Percentiles rank a stretch among this genome's conserved stretches.
phyloP scores from a whole-genome alignment of 1,140 invertebrate species.

The Nymphalis io region DNA sequence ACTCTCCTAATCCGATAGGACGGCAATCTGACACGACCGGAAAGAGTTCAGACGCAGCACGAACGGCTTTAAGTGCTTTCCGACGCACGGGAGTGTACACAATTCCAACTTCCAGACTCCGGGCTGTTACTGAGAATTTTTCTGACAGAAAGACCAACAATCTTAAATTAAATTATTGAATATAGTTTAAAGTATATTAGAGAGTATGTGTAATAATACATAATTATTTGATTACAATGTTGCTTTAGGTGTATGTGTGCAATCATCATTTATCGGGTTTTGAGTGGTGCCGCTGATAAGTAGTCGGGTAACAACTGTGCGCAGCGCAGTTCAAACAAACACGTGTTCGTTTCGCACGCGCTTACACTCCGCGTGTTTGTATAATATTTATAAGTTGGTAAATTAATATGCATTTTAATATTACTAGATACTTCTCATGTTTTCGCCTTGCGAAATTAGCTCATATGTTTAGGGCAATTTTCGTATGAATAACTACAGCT shows the following conservation, averaged over 20 bases:
- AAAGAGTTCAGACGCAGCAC: too few species aligned
- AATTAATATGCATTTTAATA: background rate
- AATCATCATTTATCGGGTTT: slow-evolving; percentile 9
- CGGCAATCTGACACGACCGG: too few species aligned
- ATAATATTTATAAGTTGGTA: background rate
- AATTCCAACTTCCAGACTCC: too few species aligned
- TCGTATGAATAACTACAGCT: too few species aligned
- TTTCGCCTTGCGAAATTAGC: background rate
- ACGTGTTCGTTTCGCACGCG: slow-evolving; percentile 24
- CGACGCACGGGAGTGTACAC: too few species aligned
- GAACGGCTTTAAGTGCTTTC: too few species aligned
- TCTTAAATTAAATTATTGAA: too few species aligned
- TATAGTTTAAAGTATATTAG: too few species aligned
- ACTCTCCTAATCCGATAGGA: too few species aligned
- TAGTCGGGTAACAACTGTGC: slow-evolving; percentile 15
- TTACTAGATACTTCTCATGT: background rate
- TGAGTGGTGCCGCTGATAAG: slow-evolving; percentile 19
- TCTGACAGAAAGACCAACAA: too few species aligned
- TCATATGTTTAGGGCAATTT: background rate
- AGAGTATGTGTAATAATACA: too few species aligned
- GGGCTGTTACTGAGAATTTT: too few species aligned
- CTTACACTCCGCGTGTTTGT: background rate
- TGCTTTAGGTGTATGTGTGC: background rate
- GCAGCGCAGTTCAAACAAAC: slow-evolving; percentile 17
- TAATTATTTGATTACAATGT: slow-evolving; percentile 5